Evolutionary conservation across 2,888 invertebrate genomes (phyloP).

Genomic region (Ischnura elegans): DNA sequence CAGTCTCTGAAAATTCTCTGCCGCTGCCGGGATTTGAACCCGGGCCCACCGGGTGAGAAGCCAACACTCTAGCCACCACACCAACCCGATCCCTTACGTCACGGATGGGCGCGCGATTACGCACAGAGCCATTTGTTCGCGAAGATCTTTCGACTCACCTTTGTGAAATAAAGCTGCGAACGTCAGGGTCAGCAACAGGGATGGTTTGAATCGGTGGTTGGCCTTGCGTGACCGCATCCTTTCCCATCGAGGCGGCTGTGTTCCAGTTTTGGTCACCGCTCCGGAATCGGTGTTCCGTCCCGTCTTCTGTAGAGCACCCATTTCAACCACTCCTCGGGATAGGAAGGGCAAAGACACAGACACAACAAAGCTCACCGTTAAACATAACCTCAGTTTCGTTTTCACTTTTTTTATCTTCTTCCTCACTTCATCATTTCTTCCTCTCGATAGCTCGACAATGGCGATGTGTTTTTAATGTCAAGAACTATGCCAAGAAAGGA

Average conservation of each 20-base stretch:
- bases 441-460: background rate
- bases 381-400: conserved; percentile 3
- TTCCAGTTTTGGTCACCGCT: background rate
- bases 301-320: background rate
- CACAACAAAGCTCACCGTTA: background rate
- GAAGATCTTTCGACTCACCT: too few relatives aligned
- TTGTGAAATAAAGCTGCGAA: background rate
- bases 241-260: background rate
- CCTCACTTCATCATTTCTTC: background rate
- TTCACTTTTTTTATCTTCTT: background rate
- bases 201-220: background rate
- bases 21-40: too few relatives aligned
- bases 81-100: too few relatives aligned
- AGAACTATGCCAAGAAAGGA: background rate
- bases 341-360: background rate
- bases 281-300: too few relatives aligned
- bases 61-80: too few relatives aligned
- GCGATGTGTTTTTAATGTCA: background rate
- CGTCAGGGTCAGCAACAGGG: background rate
- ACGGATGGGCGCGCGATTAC: too few relatives aligned
- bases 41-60: too few relatives aligned
- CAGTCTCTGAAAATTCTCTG: too few relatives aligned
- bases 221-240: background rate
- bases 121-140: too few relatives aligned
- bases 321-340: background rate